Evolutionary conservation across 2,888 invertebrate genomes (phyloP).

Genomic region (Acanthosoma haemorrhoidale): DNA sequence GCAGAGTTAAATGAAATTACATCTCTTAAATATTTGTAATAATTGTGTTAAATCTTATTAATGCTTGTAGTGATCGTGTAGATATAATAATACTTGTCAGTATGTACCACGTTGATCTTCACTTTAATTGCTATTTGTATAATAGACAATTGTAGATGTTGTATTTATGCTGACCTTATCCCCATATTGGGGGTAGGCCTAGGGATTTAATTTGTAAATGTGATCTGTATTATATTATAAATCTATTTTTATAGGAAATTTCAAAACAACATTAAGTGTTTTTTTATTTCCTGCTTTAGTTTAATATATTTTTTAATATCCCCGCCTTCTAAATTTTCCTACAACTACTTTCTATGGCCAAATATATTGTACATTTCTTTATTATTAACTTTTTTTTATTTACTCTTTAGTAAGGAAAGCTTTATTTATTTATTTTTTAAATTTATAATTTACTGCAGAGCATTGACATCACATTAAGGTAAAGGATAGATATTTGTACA

Average conservation of each 20-base stretch:
- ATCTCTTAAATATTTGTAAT: conserved; percentile 26
- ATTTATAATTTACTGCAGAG: too few relatives aligned
- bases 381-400: not conserved
- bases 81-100: conserved; percentile 19
- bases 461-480: too few relatives aligned
- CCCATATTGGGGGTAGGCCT: conserved; percentile 39
- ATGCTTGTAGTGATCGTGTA: conserved; percentile 30
- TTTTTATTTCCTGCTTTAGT: not conserved
- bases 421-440: too few relatives aligned
- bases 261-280: conserved; percentile 18
- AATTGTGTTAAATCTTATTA: conserved; percentile 23
- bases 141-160: conserved; percentile 33
- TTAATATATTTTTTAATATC: not conserved
- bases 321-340: not conserved
- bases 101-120: conserved; percentile 25
- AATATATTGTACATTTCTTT: not conserved
- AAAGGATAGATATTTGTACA: too few relatives aligned
- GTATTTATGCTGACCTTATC: conserved; percentile 31
- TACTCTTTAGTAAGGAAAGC: too few relatives aligned
- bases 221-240: conserved; percentile 41
- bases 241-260: conserved; percentile 41
- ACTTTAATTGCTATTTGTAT: conserved; percentile 22
- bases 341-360: too few relatives aligned
- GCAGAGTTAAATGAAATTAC: not conserved
- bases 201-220: conserved; percentile 39